phyloP scores from a whole-genome alignment of 2,888 invertebrate species.

The Lepetodrilus schrolli region DNA sequence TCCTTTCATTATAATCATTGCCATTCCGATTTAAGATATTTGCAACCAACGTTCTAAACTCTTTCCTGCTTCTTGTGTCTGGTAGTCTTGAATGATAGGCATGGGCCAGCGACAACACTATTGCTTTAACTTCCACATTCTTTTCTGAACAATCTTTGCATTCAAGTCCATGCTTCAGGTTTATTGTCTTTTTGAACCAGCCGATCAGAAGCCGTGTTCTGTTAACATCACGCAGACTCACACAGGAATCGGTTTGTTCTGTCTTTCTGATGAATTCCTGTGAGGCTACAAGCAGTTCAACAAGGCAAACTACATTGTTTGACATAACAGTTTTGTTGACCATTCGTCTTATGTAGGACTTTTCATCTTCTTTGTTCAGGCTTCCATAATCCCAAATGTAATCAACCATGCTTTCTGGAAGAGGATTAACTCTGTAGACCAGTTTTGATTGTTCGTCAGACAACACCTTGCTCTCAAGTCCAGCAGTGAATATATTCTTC shows the following conservation, averaged over 20 bases:
- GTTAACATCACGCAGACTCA: conserved; percentile 44
- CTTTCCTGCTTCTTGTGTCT: background rate
- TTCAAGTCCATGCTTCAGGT: conserved; percentile 21
- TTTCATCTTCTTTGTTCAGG: conserved; percentile 50
- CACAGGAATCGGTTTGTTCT: conserved; percentile 36
- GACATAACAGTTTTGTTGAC: conserved; percentile 4
- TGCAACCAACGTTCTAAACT: background rate
- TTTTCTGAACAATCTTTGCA: background rate
- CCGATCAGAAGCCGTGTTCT: conserved; percentile 34
- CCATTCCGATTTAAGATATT: background rate
- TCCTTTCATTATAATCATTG: background rate
- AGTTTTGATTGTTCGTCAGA: conserved; percentile 53
- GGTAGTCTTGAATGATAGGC: conserved; percentile 30
- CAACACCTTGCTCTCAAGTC: conserved; percentile 49
- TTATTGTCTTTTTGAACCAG: conserved; percentile 36
- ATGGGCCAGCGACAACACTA: conserved; percentile 32
- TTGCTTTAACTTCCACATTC: conserved; percentile 12
- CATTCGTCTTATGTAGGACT: conserved; percentile 47
- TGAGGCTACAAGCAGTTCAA: conserved; percentile 32
- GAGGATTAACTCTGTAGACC: conserved; percentile 57
- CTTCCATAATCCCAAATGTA: conserved; percentile 61
- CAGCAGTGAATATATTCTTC: conserved; percentile 45
- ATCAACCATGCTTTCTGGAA: conserved; percentile 57
- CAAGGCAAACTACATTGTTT: conserved; percentile 5
- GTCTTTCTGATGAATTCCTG: conserved; percentile 36